Conservation (phyloP, 1,140 invertebrate species). For the Parasteatoda tepidariorum region DNA sequence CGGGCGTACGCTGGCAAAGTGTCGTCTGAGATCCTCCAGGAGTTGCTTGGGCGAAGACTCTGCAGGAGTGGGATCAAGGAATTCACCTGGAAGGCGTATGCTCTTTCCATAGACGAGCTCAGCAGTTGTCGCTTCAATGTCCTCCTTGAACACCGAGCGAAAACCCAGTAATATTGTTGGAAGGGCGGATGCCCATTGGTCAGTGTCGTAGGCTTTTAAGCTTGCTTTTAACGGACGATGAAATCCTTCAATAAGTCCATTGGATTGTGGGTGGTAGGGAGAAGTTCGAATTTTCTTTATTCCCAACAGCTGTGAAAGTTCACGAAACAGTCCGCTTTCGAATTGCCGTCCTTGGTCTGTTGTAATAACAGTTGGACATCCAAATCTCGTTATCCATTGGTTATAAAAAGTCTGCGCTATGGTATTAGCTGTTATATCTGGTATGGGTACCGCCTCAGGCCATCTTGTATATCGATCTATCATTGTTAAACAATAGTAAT, state of each 20-base stretch:
- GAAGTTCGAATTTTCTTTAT: not conserved
- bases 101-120: constrained; percentile 1
- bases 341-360: constrained; percentile 3
- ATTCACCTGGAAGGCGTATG: not conserved
- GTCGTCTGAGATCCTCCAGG: not conserved
- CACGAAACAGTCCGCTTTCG: not conserved
- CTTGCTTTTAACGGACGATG: constrained; percentile 1
- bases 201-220: not conserved
- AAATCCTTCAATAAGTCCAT: not conserved
- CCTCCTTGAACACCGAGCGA: not conserved
- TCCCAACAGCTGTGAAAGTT: not conserved
- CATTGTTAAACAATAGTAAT: constrained; percentile 68
- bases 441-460: too few relatives aligned
- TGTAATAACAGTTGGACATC: not conserved
- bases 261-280: not conserved
- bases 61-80: not conserved
- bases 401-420: too few relatives aligned
- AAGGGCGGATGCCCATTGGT: not conserved
- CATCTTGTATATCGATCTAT: constrained; percentile 70
- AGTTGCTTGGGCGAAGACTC: not conserved
- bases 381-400: constrained; percentile 48
- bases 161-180: not conserved
- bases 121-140: not conserved
- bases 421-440: too few relatives aligned
- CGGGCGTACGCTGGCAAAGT: not conserved